Evolutionary conservation across 2,797 vertebrate species (phyloP).

Genomic region (Eupleurogrammus muticus): DNA sequence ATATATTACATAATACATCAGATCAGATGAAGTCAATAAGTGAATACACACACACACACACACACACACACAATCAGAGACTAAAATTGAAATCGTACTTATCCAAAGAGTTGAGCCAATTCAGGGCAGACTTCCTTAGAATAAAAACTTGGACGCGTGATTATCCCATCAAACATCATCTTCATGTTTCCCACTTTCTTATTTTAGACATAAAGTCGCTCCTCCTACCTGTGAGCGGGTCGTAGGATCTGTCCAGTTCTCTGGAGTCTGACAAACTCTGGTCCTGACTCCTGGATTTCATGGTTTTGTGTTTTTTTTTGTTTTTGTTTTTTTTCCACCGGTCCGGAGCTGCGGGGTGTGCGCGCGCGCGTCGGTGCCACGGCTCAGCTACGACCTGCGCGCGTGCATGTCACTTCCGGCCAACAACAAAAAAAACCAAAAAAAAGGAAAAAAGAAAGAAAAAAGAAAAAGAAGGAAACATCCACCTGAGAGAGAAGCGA

Average conservation of each 20-base stretch:
- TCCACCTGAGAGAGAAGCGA: no score
- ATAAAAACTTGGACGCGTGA: slow-evolving; percentile 14
- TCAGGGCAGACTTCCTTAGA: background rate
- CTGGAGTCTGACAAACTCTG: slow-evolving; percentile 80
- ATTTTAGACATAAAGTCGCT: background rate
- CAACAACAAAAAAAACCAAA: no score
- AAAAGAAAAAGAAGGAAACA: background rate
- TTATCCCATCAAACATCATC: slow-evolving; percentile 44
- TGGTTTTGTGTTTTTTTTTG: slow-evolving; percentile 42
- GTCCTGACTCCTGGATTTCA: slow-evolving; percentile 80
- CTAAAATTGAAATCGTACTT: background rate
- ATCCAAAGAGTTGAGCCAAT: background rate
- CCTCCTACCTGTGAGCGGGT: slow-evolving; percentile 78
- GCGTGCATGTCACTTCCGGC: slow-evolving; percentile 18
- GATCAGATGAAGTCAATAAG: no score
- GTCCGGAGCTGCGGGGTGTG: slow-evolving; percentile 23
- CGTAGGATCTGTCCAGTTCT: slow-evolving; percentile 80
- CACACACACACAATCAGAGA: no score
- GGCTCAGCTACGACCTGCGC: slow-evolving; percentile 27
- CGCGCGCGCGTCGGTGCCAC: slow-evolving; percentile 12
- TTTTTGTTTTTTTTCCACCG: slow-evolving; percentile 16
- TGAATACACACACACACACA: no score
- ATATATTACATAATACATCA: no score
- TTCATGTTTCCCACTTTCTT: background rate
- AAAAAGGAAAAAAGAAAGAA: no score